Evolutionary conservation across 2,797 vertebrate species (phyloP).

Genomic region (Tolypeutes matacus): DNA sequence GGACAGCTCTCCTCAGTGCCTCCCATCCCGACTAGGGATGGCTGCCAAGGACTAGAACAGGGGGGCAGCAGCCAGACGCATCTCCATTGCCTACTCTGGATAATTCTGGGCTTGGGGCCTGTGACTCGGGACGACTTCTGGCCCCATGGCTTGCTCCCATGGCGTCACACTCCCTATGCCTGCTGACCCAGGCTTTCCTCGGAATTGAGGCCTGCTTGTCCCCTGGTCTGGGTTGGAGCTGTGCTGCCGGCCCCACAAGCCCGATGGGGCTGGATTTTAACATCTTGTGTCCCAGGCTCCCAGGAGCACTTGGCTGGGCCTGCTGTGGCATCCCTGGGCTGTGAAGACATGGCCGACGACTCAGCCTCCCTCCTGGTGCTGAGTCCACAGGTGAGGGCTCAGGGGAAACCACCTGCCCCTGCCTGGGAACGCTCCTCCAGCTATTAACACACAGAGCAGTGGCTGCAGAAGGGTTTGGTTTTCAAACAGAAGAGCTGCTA

Average conservation of each 20-base stretch:
- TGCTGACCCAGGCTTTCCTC: not conserved
- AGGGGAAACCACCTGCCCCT: not conserved
- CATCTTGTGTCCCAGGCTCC: not conserved
- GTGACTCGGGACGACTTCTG: not conserved
- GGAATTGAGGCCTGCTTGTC: not conserved
- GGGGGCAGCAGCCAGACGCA: not conserved
- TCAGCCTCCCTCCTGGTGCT: not conserved
- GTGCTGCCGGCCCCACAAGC: rapidly evolving
- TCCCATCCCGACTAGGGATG: rapidly evolving
- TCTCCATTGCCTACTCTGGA: too few relatives aligned
- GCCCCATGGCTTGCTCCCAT: not conserved
- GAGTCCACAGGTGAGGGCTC: not conserved
- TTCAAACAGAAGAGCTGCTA: conserved; percentile 79
- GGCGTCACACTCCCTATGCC: not conserved
- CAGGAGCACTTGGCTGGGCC: not conserved
- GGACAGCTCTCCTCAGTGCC: not conserved
- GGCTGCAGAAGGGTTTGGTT: conserved; percentile 79
- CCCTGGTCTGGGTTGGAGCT: not conserved
- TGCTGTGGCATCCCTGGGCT: rapidly evolving
- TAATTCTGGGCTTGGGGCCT: not conserved
- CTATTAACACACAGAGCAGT: conserved; percentile 69
- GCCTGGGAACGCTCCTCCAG: not conserved
- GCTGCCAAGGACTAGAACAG: not conserved
- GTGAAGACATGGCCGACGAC: too few relatives aligned
- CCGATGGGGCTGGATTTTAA: not conserved